Evolutionary conservation across 2,797 vertebrate species (phyloP).

Genomic region (Poecilia velifera): DNA sequence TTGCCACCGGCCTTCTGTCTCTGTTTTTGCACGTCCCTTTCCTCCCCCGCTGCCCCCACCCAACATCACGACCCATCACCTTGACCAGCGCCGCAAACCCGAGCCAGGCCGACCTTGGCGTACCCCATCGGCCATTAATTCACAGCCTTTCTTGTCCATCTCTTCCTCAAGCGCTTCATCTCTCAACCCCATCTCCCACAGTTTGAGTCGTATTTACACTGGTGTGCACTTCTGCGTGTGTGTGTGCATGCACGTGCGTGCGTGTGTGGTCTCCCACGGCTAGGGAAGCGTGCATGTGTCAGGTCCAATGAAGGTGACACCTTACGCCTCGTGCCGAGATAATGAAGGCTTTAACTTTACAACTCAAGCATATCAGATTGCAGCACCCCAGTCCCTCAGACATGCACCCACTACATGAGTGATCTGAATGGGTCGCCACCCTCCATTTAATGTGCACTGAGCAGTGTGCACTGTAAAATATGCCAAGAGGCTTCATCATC

Average conservation of each 20-base stretch:
- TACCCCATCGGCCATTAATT: conserved; percentile 88
- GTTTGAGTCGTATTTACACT: conserved; percentile 53
- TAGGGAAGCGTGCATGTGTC: conserved; percentile 83
- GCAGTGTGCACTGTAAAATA: conserved; percentile 66
- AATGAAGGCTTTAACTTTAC: conserved; percentile 85
- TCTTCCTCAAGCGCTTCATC: conserved; percentile 59
- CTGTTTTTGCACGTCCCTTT: conserved; percentile 46
- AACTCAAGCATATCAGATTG: conserved; percentile 79
- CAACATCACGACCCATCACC: conserved; percentile 80
- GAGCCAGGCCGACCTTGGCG: conserved; percentile 88
- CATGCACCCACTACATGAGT: conserved; percentile 67
- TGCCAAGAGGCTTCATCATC: conserved; percentile 77
- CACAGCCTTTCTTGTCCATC: conserved; percentile 84
- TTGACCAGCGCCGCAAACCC: conserved; percentile 87
- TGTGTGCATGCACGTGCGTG: conserved; percentile 9
- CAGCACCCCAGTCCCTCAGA: conserved; percentile 69
- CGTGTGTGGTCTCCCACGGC: conserved; percentile 86
- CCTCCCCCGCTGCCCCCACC: conserved; percentile 27
- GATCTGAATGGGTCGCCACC: conserved; percentile 74
- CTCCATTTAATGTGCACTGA: conserved; percentile 76
- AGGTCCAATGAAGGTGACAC: conserved; percentile 94
- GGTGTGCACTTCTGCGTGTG: conserved; percentile 37
- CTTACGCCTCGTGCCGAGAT: conserved; percentile 89
- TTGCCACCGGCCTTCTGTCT: conserved; percentile 56
- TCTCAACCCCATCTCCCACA: conserved; percentile 69